phyloP scores from a whole-genome alignment of 2,113 vertebrate genomes.

The Indicator maculatus region DNA sequence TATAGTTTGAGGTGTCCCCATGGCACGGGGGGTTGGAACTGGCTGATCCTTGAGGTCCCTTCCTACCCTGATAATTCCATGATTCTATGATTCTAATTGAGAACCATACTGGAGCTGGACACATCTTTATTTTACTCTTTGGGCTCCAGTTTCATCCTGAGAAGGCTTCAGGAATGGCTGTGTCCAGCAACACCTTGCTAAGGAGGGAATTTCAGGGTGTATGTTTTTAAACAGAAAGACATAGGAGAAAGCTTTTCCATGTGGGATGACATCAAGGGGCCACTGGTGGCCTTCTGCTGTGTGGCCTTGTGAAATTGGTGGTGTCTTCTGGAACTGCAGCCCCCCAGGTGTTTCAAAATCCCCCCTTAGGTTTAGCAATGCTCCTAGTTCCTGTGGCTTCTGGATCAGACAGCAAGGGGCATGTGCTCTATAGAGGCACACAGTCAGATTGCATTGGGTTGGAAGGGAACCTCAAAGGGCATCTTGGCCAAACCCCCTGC shows the following conservation, averaged over 20 bases:
- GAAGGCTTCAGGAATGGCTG: neutral
- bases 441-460: no score
- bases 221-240: neutral
- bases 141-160: neutral
- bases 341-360: neutral
- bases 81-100: no score
- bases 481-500: no score
- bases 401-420: neutral
- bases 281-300: neutral
- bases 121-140: slow-evolving; percentile 18
- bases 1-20: no score
- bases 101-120: neutral
- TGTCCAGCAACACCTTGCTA: neutral
- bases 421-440: rapidly evolving
- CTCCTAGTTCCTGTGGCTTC: neutral
- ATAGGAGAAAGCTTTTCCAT: neutral
- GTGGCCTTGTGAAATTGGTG: neutral
- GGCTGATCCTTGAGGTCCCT: no score
- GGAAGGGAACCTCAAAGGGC: no score
- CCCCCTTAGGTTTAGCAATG: neutral
- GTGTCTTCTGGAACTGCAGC: no score
- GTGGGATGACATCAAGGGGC: neutral
- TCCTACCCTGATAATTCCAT: no score
- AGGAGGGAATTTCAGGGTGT: neutral
- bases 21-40: no score